Conservation (phyloP, 2,888 invertebrate species). For the Pogonocherus hispidulus region DNA sequence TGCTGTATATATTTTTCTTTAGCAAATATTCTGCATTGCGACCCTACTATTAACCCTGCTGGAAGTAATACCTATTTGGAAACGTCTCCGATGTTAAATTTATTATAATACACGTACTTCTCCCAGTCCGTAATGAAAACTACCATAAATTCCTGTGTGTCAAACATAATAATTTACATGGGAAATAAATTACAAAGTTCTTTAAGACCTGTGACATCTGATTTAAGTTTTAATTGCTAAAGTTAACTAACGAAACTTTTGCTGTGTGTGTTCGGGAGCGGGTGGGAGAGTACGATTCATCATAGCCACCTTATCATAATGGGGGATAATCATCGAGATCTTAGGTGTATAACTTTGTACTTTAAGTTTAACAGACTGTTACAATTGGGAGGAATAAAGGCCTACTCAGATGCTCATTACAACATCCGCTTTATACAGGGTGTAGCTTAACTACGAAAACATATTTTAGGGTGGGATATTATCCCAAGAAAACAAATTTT, state of each 20-base stretch:
- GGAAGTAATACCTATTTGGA: too few species aligned
- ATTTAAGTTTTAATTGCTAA: constrained; percentile 41
- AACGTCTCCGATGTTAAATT: constrained; percentile 5
- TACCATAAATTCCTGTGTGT: constrained; percentile 23
- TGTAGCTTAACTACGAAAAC: too few species aligned
- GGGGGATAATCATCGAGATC: not conserved
- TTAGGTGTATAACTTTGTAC: not conserved
- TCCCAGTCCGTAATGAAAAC: constrained; percentile 14
- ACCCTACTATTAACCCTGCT: too few species aligned
- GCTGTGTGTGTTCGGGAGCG: constrained; percentile 38
- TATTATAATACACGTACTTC: constrained; percentile 12
- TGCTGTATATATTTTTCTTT: too few species aligned
- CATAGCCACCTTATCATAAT: constrained; percentile 39
- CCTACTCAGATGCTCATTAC: too few species aligned
- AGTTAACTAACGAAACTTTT: constrained; percentile 41
- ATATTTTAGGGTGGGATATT: too few species aligned
- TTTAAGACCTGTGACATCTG: constrained; percentile 37
- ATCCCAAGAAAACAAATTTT: too few species aligned
- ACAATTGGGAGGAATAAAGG: too few species aligned
- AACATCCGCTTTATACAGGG: too few species aligned
- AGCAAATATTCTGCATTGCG: too few species aligned
- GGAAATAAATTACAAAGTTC: constrained; percentile 37
- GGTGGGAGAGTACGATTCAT: constrained; percentile 40
- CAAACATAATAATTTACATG: constrained; percentile 32
- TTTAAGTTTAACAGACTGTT: not conserved